Percentiles rank a stretch among this genome's conserved stretches.
Evolutionary conservation across 2,797 vertebrate genomes (phyloP).

Genomic region (Corythornis leucogaster): DNA sequence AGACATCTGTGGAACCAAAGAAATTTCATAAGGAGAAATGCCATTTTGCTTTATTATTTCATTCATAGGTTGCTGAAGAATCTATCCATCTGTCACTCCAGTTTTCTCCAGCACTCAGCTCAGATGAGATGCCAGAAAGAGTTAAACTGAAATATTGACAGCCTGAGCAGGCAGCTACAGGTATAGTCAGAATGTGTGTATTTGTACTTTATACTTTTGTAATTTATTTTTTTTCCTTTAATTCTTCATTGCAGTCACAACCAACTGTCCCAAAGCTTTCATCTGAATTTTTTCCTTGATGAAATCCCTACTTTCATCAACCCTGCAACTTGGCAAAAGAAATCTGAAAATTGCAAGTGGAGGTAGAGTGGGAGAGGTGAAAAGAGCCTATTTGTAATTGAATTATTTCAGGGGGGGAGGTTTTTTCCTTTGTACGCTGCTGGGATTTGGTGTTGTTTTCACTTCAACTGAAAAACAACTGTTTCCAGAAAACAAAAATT

Average conservation of each 20-base stretch:
- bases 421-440: background rate
- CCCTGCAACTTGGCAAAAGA: background rate
- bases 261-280: background rate
- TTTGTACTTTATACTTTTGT: background rate
- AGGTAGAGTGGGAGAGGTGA: background rate
- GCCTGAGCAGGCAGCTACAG: background rate
- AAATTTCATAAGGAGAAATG: background rate
- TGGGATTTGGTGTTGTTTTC: background rate
- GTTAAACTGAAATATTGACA: background rate
- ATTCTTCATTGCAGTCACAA: background rate
- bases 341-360: background rate
- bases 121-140: background rate
- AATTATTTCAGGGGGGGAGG: background rate
- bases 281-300: background rate
- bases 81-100: background rate
- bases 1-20: background rate
- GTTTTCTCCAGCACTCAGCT: background rate
- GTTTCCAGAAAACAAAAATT: background rate
- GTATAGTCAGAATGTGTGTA: background rate
- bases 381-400: background rate
- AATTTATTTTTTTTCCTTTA: background rate
- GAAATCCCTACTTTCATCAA: background rate
- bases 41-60: background rate
- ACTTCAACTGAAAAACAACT: background rate
- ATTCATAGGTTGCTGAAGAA: background rate